Base-by-base conservation (phyloP, 1,140 invertebrate genomes). In the Heliconius nattereri region DNA sequence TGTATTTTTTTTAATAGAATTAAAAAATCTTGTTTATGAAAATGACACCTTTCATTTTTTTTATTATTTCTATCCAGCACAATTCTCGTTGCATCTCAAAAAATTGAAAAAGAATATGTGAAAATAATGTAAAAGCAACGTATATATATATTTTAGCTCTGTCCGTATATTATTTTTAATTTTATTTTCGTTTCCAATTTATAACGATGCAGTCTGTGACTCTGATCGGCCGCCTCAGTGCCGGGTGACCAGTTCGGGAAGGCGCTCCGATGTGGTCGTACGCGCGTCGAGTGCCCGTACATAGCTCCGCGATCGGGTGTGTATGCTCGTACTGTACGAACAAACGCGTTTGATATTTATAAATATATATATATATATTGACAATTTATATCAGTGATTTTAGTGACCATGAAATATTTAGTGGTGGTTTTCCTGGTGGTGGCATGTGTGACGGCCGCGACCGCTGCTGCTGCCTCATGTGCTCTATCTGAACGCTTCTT, bases 401-500 rank as follows among this genome's bases (percentile, higher is more conserved):
- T 81, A 76, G 91, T 93, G 92, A 93, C 86, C 85, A 94, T 94
- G 92, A 91, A 85, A 89, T 92, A 89, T 89, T 87, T 89, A 75
- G 84, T 93, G 86, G 84, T 93, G 85, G 49, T 93, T 80, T 84
- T 93, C 73, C 79, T 82, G 76, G 60, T 89, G 84, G 83, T 85
- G 85, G 90, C 87, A 81, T 81, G 85, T 80, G 83, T 81, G 76
- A 78, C 83, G 11, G 78, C 83, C 40, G 85, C 81, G 45, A 83
- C 85, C 40, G 84, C 85, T 52, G 89, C 91, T 32, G 87, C 87
- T 20, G 78, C 88, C 73, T 89, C 91, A 60, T 94, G 92, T 82
- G 85, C 84, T 77, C 74, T 79, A 52, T 78, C 89, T 40, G 87
- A 91, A 74, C 84, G 90, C 79, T 93, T 89, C 89, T 90, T 94